Evolutionary conservation across 2,113 vertebrate genomes (phyloP).

Genomic region (Oreotrochilus melanogaster): DNA sequence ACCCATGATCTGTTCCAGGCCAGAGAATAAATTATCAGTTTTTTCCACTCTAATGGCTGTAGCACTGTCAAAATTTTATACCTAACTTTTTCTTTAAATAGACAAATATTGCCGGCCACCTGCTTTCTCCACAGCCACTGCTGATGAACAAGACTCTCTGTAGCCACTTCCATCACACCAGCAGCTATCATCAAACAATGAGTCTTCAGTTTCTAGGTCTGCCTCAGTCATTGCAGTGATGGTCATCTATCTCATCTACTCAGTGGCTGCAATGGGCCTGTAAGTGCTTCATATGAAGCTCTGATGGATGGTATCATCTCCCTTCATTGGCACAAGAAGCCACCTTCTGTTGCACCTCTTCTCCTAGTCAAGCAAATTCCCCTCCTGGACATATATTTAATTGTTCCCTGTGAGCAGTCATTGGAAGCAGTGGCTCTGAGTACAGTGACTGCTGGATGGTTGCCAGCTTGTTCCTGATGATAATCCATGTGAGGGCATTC

Average conservation of each 20-base stretch:
- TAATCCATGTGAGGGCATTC: neutral
- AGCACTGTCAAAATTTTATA: neutral
- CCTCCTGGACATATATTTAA: neutral
- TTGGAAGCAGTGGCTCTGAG: neutral
- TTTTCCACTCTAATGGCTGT: neutral
- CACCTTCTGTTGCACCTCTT: neutral
- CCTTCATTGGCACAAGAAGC: neutral
- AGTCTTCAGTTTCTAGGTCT: neutral
- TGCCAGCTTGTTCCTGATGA: neutral
- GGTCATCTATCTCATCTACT: neutral
- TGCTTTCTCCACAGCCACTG: neutral
- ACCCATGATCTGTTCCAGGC: neutral
- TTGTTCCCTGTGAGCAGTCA: neutral
- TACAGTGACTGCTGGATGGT: neutral
- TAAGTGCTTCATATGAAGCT: neutral
- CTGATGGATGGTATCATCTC: neutral
- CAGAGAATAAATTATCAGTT: neutral
- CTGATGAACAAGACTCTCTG: neutral
- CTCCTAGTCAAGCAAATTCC: neutral
- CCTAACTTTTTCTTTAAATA: neutral
- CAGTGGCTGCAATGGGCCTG: neutral
- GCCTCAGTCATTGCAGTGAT: neutral
- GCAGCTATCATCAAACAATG: neutral
- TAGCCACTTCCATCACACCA: neutral
- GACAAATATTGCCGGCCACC: neutral